These are phyloP conservation scores for Deilephila porcellus DNA, from an alignment of 2,888 invertebrate genomes.

Conservation along the genomic window DNA sequence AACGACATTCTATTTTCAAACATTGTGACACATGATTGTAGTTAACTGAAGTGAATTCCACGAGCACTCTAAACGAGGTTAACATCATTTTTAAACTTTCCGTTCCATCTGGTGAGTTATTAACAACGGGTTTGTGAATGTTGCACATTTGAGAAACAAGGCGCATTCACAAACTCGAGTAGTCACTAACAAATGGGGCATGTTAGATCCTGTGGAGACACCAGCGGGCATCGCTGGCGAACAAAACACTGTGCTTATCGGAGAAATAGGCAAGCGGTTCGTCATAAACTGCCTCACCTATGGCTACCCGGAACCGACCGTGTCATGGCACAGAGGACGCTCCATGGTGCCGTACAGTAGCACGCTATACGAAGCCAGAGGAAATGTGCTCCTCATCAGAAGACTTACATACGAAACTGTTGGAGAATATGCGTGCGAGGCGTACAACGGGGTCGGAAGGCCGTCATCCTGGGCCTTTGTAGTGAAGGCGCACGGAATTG, in stretches of 20 bases:
- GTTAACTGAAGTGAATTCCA: conserved; percentile 33
- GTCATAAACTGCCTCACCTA: conserved; percentile 91
- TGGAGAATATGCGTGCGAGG: conserved; percentile 95
- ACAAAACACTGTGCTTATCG: conserved; percentile 86
- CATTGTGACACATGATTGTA: not conserved
- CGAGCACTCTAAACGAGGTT: conserved; percentile 47
- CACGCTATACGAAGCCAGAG: conserved; percentile 88
- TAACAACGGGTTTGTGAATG: conserved; percentile 66
- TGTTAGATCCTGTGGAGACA: conserved; percentile 84
- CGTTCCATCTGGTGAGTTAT: conserved; percentile 37
- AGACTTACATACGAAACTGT: conserved; percentile 89
- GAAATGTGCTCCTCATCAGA: conserved; percentile 90
- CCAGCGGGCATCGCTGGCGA: conserved; percentile 89
- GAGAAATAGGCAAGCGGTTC: conserved; percentile 89
- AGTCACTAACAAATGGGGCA: conserved; percentile 55
- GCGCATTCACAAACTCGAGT: conserved; percentile 53
- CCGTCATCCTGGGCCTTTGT: conserved; percentile 91
- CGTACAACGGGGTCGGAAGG: conserved; percentile 92
- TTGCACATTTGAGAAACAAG: conserved; percentile 35
- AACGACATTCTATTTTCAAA: not conserved
- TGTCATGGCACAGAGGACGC: conserved; percentile 94
- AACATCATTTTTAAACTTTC: conserved; percentile 58
- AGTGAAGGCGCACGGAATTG: conserved; percentile 89
- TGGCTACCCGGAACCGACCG: conserved; percentile 91
- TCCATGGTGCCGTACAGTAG: conserved; percentile 90